Percentiles rank a stretch among this genome's conserved stretches.
Evolutionary conservation across 2,113 vertebrate species (phyloP).

Genomic region (Ammospiza nelsoni): DNA sequence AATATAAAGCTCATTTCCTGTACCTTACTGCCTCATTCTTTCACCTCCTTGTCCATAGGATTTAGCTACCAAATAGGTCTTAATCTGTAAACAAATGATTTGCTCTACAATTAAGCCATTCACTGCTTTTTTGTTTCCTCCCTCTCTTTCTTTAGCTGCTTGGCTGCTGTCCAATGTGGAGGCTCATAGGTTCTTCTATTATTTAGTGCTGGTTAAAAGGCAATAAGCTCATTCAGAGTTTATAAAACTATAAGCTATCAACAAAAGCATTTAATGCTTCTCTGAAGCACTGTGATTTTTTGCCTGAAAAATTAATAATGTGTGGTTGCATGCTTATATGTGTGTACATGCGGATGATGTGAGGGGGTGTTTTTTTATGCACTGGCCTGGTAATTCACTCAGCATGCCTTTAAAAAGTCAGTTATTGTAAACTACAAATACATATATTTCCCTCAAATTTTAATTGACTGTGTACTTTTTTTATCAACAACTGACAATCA

Average conservation of each 20-base stretch:
- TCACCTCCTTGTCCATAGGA: slow-evolving; percentile 66
- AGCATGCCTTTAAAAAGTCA: slow-evolving; percentile 29
- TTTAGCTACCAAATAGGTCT: slow-evolving; percentile 75
- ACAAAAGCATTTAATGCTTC: slow-evolving; percentile 75
- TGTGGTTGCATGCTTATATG: background rate
- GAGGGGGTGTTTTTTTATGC: background rate
- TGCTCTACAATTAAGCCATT: slow-evolving; percentile 80
- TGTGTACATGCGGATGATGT: background rate
- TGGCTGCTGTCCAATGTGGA: slow-evolving; percentile 74
- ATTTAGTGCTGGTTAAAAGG: slow-evolving; percentile 81
- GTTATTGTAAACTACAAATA: slow-evolving; percentile 62
- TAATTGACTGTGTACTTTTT: slow-evolving; percentile 43
- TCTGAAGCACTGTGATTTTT: slow-evolving; percentile 56
- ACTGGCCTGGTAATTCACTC: slow-evolving; percentile 28
- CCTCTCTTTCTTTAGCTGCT: slow-evolving; percentile 11
- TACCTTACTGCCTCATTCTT: slow-evolving; percentile 64
- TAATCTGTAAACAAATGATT: slow-evolving; percentile 83
- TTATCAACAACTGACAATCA: slow-evolving; percentile 17
- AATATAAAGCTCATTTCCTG: slow-evolving; percentile 72
- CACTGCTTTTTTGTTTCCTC: background rate
- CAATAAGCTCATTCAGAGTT: slow-evolving; percentile 80
- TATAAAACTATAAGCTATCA: slow-evolving; percentile 78
- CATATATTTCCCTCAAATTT: slow-evolving; percentile 45
- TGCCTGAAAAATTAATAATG: slow-evolving; percentile 59
- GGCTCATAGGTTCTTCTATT: slow-evolving; percentile 74